Base-by-base conservation (phyloP, 2,888 invertebrate species). In the Lochmaea capreae region DNA sequence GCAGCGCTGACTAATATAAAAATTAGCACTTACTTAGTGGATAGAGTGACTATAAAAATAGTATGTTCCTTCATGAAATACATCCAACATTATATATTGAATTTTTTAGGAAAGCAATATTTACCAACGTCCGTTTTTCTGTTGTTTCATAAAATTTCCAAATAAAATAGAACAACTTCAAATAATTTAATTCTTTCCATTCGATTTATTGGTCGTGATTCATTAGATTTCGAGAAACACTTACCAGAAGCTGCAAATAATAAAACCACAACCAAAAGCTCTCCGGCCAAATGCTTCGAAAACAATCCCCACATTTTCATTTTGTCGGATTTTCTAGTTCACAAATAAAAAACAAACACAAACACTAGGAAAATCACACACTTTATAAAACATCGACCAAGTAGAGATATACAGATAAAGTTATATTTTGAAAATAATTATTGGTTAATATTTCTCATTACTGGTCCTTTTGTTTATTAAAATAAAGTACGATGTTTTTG, bases 401-500 rank as follows among this genome's bases (percentile, higher is more conserved):
- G 5, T 10, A n/a, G 12, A 33, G 9, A n/a, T 43, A n/a, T 12
- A 49, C 14, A 14, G 4, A 49, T 49, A 8, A n/a, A 12, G 6
- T 6, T n/a, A 49, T 49, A 49, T 14, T 18, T 16, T 3, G 3
- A 54, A 18, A 16, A 54, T 54, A 16, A 54, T 9, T 18, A 16
- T 18, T 11, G 9, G 16, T 18, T 18, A 18, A 10, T 10, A 54
- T 16, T 10, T 54, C 11, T 16, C 1, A 54, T 16, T 16, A 49
- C n/a, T 49, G 14, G 49, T 49, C 49, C 33, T 39, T 8, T 39
- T 39, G 33, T 49, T 49, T n/a, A 49, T 49, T n/a, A 8, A 49
- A 49, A 49, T n/a, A n/a, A n/a, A 4, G 9, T 54, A 54, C 18
- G 52, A 52, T 14, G 3, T 52, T 10, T 54, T 10, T 84, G 84